Percentiles rank a stretch among this genome's conserved stretches.
phyloP scores from a whole-genome alignment of 2,888 invertebrate genomes.

The Tachystola acroxantha region DNA sequence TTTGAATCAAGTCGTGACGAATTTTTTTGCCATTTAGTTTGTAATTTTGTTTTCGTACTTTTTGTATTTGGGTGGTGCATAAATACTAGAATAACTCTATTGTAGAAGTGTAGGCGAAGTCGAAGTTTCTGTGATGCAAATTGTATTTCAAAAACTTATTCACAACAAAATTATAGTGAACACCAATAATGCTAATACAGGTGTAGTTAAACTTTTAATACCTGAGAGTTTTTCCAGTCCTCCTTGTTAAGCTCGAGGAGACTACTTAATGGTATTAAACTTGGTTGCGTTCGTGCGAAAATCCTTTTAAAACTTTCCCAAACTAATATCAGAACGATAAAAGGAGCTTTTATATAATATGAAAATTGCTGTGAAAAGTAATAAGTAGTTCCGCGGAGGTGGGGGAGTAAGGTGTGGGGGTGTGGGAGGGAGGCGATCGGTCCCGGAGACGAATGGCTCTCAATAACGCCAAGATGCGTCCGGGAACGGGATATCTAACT shows the following conservation, averaged over 20 bases:
- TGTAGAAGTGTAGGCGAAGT: too few species aligned
- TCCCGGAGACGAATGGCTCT: slow-evolving; percentile 54
- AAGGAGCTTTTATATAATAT: slow-evolving; percentile 23
- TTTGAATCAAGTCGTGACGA: too few species aligned
- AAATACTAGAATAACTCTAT: too few species aligned
- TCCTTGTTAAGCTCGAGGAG: slow-evolving; percentile 9
- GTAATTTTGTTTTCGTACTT: too few species aligned
- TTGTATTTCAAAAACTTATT: too few species aligned
- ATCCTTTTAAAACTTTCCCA: slow-evolving; percentile 19
- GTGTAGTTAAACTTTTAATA: slow-evolving; percentile 1
- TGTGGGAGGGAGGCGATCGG: slow-evolving; percentile 28
- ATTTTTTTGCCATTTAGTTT: too few species aligned
- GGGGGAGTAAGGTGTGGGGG: slow-evolving; percentile 12
- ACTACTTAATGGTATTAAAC: slow-evolving; percentile 24
- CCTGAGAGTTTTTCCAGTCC: slow-evolving; percentile 10
- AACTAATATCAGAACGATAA: slow-evolving; percentile 24
- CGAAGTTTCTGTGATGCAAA: too few species aligned
- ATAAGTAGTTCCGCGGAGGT: slow-evolving; percentile 22
- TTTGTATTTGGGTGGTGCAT: too few species aligned
- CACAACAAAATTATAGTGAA: background rate
- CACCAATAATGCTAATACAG: background rate
- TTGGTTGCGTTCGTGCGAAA: slow-evolving; percentile 18
- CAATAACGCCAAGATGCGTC: slow-evolving; percentile 54
- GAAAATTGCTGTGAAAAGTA: slow-evolving; percentile 29
- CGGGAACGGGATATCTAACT: slow-evolving; percentile 56